Evolutionary conservation across 2,113 vertebrate species (phyloP).

Genomic region (Rafetus swinhoei): DNA sequence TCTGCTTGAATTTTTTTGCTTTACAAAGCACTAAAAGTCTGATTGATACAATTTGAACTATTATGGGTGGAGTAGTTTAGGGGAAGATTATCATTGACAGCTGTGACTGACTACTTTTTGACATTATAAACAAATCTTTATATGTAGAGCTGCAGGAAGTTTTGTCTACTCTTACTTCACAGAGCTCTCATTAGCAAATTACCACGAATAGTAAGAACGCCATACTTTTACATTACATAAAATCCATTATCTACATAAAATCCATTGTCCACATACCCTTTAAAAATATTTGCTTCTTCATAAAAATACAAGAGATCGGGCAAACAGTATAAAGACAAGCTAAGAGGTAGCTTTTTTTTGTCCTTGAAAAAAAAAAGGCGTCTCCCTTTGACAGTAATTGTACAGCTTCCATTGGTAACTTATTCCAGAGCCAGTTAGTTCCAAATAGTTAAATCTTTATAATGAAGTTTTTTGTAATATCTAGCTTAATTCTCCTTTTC

Average conservation of each 20-base stretch:
- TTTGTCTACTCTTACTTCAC: constrained; percentile 41
- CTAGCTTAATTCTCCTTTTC: background rate
- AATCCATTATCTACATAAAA: no score
- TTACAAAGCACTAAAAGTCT: background rate
- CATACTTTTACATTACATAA: constrained; percentile 28
- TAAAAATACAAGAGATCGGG: background rate
- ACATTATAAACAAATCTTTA: background rate
- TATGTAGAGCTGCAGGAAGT: no score
- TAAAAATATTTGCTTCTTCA: constrained; percentile 8
- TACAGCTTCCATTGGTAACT: background rate
- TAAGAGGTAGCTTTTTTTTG: no score
- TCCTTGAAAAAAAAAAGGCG: no score
- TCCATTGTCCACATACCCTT: background rate
- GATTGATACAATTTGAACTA: background rate
- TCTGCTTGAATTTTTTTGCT: background rate
- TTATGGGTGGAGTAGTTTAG: background rate
- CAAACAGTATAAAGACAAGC: no score
- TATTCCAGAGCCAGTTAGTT: background rate
- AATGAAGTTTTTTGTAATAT: background rate
- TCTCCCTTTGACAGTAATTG: background rate
- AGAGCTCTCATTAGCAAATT: constrained; percentile 2
- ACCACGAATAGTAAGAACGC: no score
- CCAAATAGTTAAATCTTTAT: background rate
- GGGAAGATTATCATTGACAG: background rate
- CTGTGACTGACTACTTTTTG: background rate